Evolutionary conservation across 1,140 invertebrate genomes (phyloP).

Genomic region (Drosophila orena): DNA sequence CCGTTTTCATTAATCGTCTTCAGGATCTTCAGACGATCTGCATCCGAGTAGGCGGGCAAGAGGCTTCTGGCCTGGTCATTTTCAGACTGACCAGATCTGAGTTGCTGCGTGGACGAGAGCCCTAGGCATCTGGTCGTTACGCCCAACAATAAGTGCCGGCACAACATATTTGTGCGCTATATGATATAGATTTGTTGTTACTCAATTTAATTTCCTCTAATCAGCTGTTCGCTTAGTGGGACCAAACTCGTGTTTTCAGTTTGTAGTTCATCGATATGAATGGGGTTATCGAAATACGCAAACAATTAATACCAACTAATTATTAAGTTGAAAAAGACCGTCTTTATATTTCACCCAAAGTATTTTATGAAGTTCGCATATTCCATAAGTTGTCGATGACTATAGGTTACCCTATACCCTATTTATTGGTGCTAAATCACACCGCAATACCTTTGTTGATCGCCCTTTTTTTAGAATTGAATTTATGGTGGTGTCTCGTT

Average conservation of each 20-base stretch:
- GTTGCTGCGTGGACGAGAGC: background rate
- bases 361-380: too few relatives aligned
- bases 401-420: too few relatives aligned
- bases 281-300: too few relatives aligned
- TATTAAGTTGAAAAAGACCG: too few relatives aligned
- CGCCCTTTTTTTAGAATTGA: too few relatives aligned
- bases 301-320: too few relatives aligned
- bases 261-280: background rate
- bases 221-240: constrained; percentile 7
- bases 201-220: background rate
- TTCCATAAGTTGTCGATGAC: too few relatives aligned
- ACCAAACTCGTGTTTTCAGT: background rate
- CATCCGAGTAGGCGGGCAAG: constrained; percentile 45
- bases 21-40: constrained; percentile 52
- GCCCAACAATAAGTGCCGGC: background rate
- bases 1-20: constrained; percentile 45
- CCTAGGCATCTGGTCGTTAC: background rate
- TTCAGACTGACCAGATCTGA: background rate
- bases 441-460: too few relatives aligned
- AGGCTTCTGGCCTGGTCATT: constrained; percentile 2
- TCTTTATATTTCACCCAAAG: too few relatives aligned
- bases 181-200: background rate
- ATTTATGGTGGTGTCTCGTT: too few relatives aligned
- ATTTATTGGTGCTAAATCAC: too few relatives aligned
- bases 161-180: constrained; percentile 1